Conservation (phyloP, 2,888 invertebrate genomes). For the Digitonthophagus gazella region DNA sequence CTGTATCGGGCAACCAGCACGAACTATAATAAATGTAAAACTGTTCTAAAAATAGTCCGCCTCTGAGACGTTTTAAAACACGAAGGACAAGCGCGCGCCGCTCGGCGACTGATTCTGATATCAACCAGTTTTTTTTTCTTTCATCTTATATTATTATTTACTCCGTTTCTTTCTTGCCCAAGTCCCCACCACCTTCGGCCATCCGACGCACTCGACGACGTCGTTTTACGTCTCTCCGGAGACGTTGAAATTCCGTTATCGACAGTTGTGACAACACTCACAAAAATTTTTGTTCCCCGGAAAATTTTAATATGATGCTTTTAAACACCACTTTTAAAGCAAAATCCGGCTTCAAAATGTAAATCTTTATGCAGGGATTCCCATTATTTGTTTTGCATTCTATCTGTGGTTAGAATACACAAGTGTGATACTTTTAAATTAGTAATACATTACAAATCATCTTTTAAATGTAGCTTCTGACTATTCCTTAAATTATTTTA, state of each 20-base stretch:
- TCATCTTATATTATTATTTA: constrained; percentile 5
- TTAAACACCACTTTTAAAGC: no score
- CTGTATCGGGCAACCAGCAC: constrained; percentile 29
- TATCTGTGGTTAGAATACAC: no score
- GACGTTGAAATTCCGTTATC: no score
- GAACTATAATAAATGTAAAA: constrained; percentile 43
- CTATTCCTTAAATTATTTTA: no score
- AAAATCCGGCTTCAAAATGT: no score
- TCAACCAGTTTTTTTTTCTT: constrained; percentile 28
- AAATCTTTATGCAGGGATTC: no score
- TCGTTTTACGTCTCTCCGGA: neutral
- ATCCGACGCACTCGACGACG: neutral
- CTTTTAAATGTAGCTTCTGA: no score
- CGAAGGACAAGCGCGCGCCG: constrained; percentile 44
- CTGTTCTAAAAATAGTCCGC: constrained; percentile 45
- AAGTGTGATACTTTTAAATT: no score
- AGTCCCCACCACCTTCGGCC: neutral
- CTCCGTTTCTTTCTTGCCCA: neutral
- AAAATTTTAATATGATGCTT: no score
- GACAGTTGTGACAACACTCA: neutral
- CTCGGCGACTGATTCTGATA: constrained; percentile 32
- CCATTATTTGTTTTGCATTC: no score
- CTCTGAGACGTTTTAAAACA: constrained; percentile 44
- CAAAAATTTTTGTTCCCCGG: no score
- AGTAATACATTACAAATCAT: no score